Base-by-base conservation (phyloP, 2,797 vertebrate genomes). In the Sebastes wilsoni region DNA sequence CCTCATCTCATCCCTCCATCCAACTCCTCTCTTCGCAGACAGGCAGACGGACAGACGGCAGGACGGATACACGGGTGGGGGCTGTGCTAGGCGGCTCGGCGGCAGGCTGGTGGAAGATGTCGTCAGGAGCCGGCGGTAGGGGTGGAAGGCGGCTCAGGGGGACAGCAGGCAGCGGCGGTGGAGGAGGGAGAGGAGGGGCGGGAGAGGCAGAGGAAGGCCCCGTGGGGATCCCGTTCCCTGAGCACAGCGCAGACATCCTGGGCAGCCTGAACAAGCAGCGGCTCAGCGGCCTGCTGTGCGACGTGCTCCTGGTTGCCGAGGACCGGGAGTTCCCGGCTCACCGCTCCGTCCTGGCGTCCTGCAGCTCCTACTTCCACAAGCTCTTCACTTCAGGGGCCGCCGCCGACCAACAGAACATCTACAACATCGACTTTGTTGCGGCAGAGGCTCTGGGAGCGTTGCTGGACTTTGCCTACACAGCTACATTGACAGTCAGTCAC, bases 321-420 rank as follows among this genome's bases (percentile, higher is more conserved):
- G 98, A 97, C 42, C 96, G 94, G 3, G 98, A 99, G 94, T 99
- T 99, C 93, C 97, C 97, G 61, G 98, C 98, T n/a, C 98, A 99
- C 94, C 98, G 98, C 91, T 98, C 98, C 1, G 97, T 99, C 92
- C 96, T 99, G 93, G 98, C 98, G 0, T 98, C 98, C 27, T 99
- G 97, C 95, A 99, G 98, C 94, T 95, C 97, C 87, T 99, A 99
- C 96, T 99, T 99, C 94, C 98, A 98, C 95, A 98, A 99, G 96
- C 96, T 99, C 81, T 99, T 99, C 96, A 99, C 98, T 74, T 99
- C 98, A 23, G 98, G 98, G 54, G 95, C 96, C 9, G 96, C 97
- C 52, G 98, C 97, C 25, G 97, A 99, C 96, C 97, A 98, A 90
- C 97, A 98, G 92, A 99, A 97, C 83, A 93, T 99, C 92, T 99